Conservation (phyloP, 2,888 invertebrate species). For the Drosophila dives region DNA sequence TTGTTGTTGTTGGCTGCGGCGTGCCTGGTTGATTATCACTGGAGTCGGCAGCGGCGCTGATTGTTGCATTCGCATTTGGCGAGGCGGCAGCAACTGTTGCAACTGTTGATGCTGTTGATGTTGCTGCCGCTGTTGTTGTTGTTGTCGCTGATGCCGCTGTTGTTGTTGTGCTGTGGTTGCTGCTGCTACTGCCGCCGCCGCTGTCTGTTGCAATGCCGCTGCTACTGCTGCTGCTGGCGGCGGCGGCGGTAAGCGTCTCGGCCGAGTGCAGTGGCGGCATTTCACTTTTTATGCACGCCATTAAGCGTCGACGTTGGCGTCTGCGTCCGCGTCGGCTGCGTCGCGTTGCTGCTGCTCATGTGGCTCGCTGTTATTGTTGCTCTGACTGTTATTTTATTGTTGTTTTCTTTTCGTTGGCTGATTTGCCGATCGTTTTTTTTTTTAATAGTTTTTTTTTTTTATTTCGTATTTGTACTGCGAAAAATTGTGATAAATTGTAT, state of each 20-base stretch:
- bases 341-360: conserved; percentile 62
- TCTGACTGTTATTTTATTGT: conserved; percentile 24
- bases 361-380: conserved; percentile 47
- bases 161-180: conserved; percentile 36
- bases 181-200: conserved; percentile 52
- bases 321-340: conserved; percentile 37
- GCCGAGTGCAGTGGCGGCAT: conserved; percentile 84
- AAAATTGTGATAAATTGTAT: conserved; percentile 40
- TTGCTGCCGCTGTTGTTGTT: conserved; percentile 19
- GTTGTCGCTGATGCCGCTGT: conserved; percentile 53
- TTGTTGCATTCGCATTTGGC: conserved; percentile 81
- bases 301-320: conserved; percentile 55
- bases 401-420: conserved; percentile 41
- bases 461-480: conserved; percentile 65
- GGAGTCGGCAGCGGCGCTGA: conserved; percentile 91
- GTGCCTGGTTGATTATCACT: conserved; percentile 87
- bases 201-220: conserved; percentile 52
- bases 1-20: conserved; percentile 82
- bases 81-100: conserved; percentile 40
- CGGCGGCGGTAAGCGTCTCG: conserved; percentile 66
- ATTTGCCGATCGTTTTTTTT: conserved; percentile 35
- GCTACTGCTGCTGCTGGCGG: conserved; percentile 37
- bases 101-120: conserved; percentile 30
- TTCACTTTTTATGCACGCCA: conserved; percentile 81
- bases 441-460: conserved; percentile 21